Evolutionary conservation across 2,797 vertebrate species (phyloP), one percentile per base, ranked within the genome.

Genomic region (Melanotaenia nigrans): DNA sequence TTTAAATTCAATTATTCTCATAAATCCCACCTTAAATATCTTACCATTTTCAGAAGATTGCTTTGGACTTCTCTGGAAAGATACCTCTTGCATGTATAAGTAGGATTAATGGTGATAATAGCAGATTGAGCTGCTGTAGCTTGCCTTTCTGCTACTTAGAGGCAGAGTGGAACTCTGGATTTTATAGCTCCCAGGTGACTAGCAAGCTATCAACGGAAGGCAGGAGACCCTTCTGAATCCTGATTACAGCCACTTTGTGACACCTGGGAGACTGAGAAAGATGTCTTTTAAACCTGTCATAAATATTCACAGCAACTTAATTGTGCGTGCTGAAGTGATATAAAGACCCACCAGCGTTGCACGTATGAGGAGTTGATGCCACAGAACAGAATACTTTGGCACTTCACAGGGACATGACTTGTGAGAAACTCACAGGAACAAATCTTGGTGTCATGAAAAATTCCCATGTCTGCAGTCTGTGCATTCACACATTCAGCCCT

Each of bases 241-340:
- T 94, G 93, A 94, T 93, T 94, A 94, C 92, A 90, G 89, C 90
- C 90, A 90, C 87, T 94, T 94, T 94, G 93, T 87, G 93, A 93
- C 90, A 93, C 94, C 91, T 91, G 80, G 55, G 93, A 93, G 94
- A 93, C 89, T 32, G 75, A 84, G 89, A 86, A 82, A 84, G 90
- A 82, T 82, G 83, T 85, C 83, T 88, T 92, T 92, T 90, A 93
- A 94, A 89, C 85, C 89, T 20, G n/a, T 86, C 90, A 92, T 95
- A 95, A 94, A 95, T 95, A 94, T 94, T 92, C 93, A 92, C 91
- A 86, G 89, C 89, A 89, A 90, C 91, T 94, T 94, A 94, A 94
- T 91, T 92, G 92, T 92, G 85, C 69, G 10, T 92, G 92, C 87
- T 83, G 88, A 92, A 93, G 91, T 88, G 85, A 83, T 90, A 85